Conservation (phyloP, 53 echinoderm and acorn worm species). For the Stichopus horrens region DNA sequence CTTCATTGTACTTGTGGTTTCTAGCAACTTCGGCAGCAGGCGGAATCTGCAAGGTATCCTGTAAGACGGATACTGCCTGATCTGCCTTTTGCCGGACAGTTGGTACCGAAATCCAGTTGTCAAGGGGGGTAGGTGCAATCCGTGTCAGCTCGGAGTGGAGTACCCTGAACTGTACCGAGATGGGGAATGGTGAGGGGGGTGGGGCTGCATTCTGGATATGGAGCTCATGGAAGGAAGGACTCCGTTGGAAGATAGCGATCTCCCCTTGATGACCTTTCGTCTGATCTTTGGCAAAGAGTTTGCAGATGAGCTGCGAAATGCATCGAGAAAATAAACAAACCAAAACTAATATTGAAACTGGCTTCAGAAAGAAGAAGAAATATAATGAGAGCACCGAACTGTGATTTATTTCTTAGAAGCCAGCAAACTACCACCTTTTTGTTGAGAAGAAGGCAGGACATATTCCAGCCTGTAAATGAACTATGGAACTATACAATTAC, state of each 20-base stretch:
- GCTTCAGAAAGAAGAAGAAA: neutral
- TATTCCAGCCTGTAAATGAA: no score
- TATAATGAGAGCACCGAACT: neutral
- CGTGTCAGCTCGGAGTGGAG: conserved; percentile 44
- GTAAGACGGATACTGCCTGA: neutral
- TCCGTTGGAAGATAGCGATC: conserved; percentile 72
- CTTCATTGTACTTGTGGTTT: neutral
- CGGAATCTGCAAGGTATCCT: conserved; percentile 21
- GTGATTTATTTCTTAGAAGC: neutral
- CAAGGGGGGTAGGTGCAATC: conserved; percentile 29
- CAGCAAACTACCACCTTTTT: no score
- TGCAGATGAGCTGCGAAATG: conserved; percentile 71
- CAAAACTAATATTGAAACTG: neutral
- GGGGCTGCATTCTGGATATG: conserved; percentile 52
- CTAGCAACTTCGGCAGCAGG: neutral
- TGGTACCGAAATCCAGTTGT: neutral
- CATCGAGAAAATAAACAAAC: neutral
- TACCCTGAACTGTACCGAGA: conserved; percentile 44
- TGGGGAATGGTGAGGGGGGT: conserved; percentile 54
- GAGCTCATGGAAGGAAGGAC: conserved; percentile 50
- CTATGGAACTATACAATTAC: no score
- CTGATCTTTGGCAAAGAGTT: conserved; percentile 85
- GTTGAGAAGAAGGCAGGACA: no score
- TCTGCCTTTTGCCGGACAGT: neutral
- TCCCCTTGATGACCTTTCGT: conserved; percentile 60